phyloP scores from a whole-genome alignment of 2,797 vertebrate species.

The Hypotaenidia philippensis region DNA sequence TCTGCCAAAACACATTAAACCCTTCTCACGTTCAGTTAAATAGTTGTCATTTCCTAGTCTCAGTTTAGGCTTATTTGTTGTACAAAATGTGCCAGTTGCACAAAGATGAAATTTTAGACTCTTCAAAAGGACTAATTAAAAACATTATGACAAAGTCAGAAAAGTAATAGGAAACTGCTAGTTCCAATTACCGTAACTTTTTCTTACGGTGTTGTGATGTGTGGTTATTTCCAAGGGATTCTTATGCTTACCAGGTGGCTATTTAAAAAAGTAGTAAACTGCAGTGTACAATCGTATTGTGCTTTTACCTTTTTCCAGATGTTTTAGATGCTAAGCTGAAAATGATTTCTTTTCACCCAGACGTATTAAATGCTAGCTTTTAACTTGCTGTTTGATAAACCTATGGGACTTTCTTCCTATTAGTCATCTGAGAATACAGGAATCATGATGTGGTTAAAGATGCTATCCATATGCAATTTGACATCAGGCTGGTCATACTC shows the following conservation, averaged over 20 bases:
- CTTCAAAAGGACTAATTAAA: not conserved
- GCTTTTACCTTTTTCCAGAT: conserved; percentile 12
- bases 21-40: not conserved
- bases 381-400: conserved; percentile 35
- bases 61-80: not conserved
- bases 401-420: not conserved
- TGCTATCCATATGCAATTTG: conserved; percentile 50
- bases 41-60: not conserved
- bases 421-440: conserved; percentile 37
- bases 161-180: not conserved
- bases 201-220: not conserved
- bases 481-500: conserved; percentile 37
- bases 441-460: conserved; percentile 27
- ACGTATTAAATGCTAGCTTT: conserved; percentile 35
- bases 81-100: not conserved
- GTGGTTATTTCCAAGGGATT: not conserved
- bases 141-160: not conserved
- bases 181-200: not conserved
- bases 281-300: not conserved
- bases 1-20: not conserved
- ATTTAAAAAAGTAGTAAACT: conserved; percentile 30
- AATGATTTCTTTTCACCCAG: conserved; percentile 25
- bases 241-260: conserved; percentile 8
- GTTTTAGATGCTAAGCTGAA: conserved; percentile 28
- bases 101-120: not conserved